Evolutionary conservation across 1,140 invertebrate genomes (phyloP).

Genomic region (Temnothorax curvispinosus): DNA sequence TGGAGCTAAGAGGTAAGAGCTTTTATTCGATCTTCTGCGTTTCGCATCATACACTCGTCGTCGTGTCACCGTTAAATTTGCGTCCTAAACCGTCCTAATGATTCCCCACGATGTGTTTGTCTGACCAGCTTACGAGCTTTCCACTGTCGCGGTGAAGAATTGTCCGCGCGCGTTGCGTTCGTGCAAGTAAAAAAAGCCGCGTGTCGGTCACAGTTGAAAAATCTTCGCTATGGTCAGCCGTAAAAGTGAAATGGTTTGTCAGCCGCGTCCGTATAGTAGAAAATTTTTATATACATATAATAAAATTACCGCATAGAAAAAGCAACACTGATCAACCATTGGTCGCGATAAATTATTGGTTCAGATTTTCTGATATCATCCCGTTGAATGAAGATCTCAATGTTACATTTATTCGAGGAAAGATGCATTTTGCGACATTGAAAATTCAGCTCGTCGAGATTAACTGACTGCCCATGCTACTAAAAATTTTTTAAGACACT

Average conservation of each 20-base stretch:
- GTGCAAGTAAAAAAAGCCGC: background rate
- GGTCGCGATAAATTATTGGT: background rate
- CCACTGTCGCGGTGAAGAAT: slow-evolving; percentile 1
- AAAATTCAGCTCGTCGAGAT: slow-evolving; percentile 21
- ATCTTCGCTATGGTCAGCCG: background rate
- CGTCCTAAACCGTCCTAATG: background rate
- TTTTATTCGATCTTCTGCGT: slow-evolving; percentile 16
- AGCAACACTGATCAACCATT: background rate
- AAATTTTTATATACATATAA: background rate
- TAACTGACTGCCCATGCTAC: background rate
- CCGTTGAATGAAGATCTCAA: background rate
- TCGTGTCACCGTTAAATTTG: background rate
- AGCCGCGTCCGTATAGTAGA: background rate
- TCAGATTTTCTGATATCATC: background rate
- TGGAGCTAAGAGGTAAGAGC: slow-evolving; percentile 51
- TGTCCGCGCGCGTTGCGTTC: background rate
- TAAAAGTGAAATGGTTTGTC: background rate
- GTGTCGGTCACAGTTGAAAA: background rate
- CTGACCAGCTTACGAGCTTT: background rate
- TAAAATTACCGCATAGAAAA: background rate
- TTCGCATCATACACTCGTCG: slow-evolving; percentile 6
- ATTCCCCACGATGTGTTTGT: background rate
- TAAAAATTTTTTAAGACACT: background rate
- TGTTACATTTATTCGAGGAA: background rate
- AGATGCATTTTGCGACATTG: background rate